Base-by-base conservation (phyloP, 2,113 vertebrate genomes). In the Oncorhynchus tshawytscha region DNA sequence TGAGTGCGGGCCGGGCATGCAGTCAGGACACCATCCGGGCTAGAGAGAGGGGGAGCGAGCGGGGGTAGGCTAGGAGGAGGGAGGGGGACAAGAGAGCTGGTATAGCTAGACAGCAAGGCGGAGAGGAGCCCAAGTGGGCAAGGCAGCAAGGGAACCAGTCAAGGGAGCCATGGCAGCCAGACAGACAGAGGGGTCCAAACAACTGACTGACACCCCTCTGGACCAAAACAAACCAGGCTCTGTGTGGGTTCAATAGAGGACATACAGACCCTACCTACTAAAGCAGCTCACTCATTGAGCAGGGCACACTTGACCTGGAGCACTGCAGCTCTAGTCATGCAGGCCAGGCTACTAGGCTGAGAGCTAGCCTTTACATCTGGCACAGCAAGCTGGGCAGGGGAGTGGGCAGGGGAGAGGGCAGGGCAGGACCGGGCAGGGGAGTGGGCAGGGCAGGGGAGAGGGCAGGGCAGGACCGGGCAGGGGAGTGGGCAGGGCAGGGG, bases 261-360 rank as follows among this genome's bases (percentile, higher is more conserved):
- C 4, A 5, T 84, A 75, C 34, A 77, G 75, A 86, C 78, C 81
- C 79, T 84, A 79, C 82, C 80, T 86, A 86, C 79, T 78, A 77
- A 74, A 85, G 69, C 83, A 81, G 78, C 83, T 81, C 86, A 80
- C 71, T 82, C 80, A 79, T 75, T 85, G 84, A 84, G 79, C 74
- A 25, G n/a, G 18, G 49, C 11, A 16, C 49, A 70, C 81, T 74
- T 74, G 84, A 85, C 67, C 81, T 85, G 85, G 39, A 82, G 80
- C 70, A 83, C 82, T 81, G 81, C 81, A 84, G 75, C 81, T 81
- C 74, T 60, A 71, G 29, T 82, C 88, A 91, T 92, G 91, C 88
- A 87, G 85, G 74, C 77, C 88, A 86, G 85, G 73, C 78, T 67
- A 80, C 78, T 76, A 77, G 70, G 67, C 76, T 74, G 76, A 79